A percentile compares a stretch with the other conserved stretches of the same genome.
Evolutionary conservation across 2,113 vertebrate species (phyloP).

Genomic region (Malaclemys terrapin): DNA sequence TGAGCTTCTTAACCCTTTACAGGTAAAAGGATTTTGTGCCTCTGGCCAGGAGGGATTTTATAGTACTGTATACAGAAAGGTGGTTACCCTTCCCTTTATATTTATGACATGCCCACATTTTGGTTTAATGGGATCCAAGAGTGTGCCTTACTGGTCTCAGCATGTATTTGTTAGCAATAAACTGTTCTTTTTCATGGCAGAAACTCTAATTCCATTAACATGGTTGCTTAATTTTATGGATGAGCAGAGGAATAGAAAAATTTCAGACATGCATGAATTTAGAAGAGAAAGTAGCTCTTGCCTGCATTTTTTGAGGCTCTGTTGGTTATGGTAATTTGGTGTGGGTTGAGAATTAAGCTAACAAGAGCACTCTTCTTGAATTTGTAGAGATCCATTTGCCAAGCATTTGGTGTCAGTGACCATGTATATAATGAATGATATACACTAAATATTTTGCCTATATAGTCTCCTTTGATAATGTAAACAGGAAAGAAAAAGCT

Average conservation of each 20-base stretch:
- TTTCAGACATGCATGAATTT: not conserved
- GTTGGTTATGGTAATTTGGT: not conserved
- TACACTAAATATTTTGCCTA: not conserved
- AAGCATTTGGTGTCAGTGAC: not conserved
- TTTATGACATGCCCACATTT: not conserved
- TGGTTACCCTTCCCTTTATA: too few relatives aligned
- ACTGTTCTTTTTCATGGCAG: not conserved
- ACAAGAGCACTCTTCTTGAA: not conserved
- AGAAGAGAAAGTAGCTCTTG: not conserved
- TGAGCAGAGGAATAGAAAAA: not conserved
- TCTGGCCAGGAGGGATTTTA: too few relatives aligned
- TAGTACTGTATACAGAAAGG: too few relatives aligned
- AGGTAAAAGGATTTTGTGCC: too few relatives aligned
- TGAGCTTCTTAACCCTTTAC: too few relatives aligned
- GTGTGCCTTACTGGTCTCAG: not conserved
- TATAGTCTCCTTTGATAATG: not conserved
- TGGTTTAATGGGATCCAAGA: not conserved
- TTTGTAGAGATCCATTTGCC: not conserved
- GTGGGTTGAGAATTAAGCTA: not conserved
- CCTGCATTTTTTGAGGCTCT: not conserved
- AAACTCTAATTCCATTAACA: not conserved
- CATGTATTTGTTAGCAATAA: not conserved
- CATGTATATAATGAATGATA: rapidly evolving
- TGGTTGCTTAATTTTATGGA: not conserved
- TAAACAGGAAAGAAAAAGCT: not conserved